A percentile compares a stretch with the other conserved stretches of the same genome.
Conservation (phyloP, 2,113 vertebrate species). For the Microtus ochrogaster region DNA sequence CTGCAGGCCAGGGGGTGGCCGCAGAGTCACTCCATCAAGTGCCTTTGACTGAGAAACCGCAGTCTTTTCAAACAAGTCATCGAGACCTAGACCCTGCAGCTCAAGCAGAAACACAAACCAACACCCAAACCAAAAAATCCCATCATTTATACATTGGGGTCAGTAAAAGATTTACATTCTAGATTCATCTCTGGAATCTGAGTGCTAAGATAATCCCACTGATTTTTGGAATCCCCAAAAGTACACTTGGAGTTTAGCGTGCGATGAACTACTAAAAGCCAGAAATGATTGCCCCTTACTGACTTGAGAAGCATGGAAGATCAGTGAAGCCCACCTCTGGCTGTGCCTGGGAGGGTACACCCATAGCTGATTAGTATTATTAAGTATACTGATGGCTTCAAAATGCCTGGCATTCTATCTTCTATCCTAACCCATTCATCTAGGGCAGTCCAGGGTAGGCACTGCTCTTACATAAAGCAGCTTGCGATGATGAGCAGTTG, state of each 20-base stretch:
- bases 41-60: neutral
- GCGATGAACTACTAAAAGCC: neutral
- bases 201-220: constrained; percentile 9
- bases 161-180: neutral
- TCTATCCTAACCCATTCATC: neutral
- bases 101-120: neutral
- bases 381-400: neutral
- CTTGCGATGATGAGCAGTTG: neutral
- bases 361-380: neutral
- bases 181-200: constrained; percentile 2
- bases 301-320: neutral
- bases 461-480: neutral
- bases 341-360: too few relatives aligned
- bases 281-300: neutral
- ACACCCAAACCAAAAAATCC: neutral
- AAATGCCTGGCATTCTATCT: neutral
- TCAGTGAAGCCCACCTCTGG: neutral
- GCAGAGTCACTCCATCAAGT: neutral
- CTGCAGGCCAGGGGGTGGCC: neutral
- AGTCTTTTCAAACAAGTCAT: neutral
- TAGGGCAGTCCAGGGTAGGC: neutral
- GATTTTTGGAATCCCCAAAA: neutral
- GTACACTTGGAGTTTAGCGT: neutral
- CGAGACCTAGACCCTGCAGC: neutral
- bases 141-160: neutral